A percentile compares a stretch with the other conserved stretches of the same genome.
phyloP scores from a whole-genome alignment of 2,113 vertebrate genomes.

The Actenoides hombroni region DNA sequence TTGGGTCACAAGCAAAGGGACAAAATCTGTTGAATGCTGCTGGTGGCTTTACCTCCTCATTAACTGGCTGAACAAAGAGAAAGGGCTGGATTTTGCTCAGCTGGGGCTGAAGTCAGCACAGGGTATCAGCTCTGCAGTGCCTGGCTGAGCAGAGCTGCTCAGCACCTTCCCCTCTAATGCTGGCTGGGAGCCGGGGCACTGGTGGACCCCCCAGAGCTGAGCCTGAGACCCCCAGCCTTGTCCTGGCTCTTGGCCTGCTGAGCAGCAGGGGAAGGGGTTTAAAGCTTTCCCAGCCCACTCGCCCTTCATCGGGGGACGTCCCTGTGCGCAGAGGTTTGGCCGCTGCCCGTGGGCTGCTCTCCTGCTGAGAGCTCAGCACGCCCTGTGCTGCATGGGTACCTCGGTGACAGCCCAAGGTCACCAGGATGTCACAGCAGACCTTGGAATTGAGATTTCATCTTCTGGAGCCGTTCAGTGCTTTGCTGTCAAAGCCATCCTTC shows the following conservation, averaged over 20 bases:
- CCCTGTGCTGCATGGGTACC: background rate
- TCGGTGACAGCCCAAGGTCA: background rate
- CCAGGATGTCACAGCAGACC: background rate
- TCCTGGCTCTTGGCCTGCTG: background rate
- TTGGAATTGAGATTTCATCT: conserved; percentile 52
- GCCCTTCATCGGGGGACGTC: rapidly evolving
- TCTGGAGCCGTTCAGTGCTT: background rate
- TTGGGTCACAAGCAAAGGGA: background rate
- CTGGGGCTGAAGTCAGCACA: background rate
- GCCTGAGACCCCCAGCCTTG: rapidly evolving
- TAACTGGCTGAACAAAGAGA: background rate
- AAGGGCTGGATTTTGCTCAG: background rate
- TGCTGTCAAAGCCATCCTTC: conserved; percentile 45
- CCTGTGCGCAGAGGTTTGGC: background rate
- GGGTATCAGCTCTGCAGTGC: background rate
- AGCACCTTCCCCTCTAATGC: rapidly evolving
- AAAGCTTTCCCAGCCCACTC: background rate
- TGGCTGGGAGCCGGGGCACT: background rate
- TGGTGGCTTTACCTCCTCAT: rapidly evolving
- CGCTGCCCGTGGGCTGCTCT: rapidly evolving
- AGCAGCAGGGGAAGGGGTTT: background rate
- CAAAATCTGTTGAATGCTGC: rapidly evolving
- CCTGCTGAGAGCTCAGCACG: rapidly evolving
- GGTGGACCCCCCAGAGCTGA: rapidly evolving
- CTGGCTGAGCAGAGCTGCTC: background rate